Percentiles rank a stretch among this genome's conserved stretches.
phyloP scores from a whole-genome alignment of 2,113 vertebrate genomes.

The Picathartes gymnocephalus region DNA sequence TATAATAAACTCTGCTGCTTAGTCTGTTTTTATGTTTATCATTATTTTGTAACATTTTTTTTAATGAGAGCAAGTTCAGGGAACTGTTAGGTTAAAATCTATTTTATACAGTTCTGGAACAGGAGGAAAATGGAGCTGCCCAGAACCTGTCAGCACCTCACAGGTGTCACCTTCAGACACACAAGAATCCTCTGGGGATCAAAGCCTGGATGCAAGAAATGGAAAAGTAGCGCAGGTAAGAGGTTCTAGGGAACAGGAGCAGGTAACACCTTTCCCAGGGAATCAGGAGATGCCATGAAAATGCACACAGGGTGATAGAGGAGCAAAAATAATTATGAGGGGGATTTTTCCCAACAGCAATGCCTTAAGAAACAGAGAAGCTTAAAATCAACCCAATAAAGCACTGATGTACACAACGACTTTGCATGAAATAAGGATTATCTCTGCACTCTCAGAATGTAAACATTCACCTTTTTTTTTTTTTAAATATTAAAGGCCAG shows the following conservation, averaged over 20 bases:
- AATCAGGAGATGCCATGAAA: not conserved
- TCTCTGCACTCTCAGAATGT: not conserved
- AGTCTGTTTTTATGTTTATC: not conserved
- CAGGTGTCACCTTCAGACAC: not conserved
- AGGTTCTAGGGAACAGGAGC: not conserved
- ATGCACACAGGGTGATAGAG: rapidly evolving
- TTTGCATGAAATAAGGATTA: not conserved
- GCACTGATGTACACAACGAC: rapidly evolving
- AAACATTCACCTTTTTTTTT: not conserved
- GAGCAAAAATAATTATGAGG: not conserved
- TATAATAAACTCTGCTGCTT: not conserved
- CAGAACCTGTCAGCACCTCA: not conserved
- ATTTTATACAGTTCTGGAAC: not conserved
- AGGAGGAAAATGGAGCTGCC: not conserved
- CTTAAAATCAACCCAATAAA: not conserved
- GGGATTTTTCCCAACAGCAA: not conserved
- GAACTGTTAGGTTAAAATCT: not conserved
- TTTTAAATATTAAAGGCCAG: not conserved
- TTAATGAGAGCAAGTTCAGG: not conserved
- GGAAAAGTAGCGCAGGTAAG: not conserved
- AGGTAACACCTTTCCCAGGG: not conserved
- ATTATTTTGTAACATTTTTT: not conserved
- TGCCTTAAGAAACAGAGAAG: rapidly evolving
- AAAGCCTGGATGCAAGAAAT: not conserved
- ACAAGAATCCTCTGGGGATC: not conserved